A percentile compares a stretch with the other conserved stretches of the same genome.
phyloP scores from a whole-genome alignment of 1,140 invertebrate species.

The Oscheius sp. region DNA sequence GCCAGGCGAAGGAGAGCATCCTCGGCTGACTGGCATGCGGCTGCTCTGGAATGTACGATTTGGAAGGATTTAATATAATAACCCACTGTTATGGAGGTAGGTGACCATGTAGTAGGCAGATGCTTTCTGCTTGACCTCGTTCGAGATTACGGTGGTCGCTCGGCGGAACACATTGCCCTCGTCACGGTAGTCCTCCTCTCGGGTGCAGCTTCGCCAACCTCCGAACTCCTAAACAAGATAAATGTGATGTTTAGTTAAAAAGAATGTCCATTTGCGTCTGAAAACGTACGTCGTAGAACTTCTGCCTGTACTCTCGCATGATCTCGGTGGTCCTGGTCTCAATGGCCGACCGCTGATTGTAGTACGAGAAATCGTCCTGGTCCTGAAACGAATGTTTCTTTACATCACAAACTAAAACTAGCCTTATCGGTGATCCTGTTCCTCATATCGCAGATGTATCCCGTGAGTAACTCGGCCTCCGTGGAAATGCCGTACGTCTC shows the following conservation, averaged over 20 bases:
- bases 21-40: background rate
- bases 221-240: too few species aligned
- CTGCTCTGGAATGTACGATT: background rate
- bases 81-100: background rate
- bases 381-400: background rate
- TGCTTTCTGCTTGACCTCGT: background rate
- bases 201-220: background rate
- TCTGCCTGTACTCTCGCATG: background rate
- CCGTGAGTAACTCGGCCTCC: conserved; percentile 32
- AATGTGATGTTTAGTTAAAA: too few species aligned
- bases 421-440: conserved; percentile 11
- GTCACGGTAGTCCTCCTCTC: background rate
- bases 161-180: conserved; percentile 7
- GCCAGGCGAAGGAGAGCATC: conserved; percentile 8
- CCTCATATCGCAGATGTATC: conserved; percentile 11
- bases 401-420: background rate
- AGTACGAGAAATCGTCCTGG: conserved; percentile 6
- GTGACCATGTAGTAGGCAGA: conserved; percentile 1
- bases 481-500: conserved; percentile 28
- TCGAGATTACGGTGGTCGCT: background rate
- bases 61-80: background rate
- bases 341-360: background rate
- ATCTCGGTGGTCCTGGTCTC: background rate
- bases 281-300: conserved; percentile 15
- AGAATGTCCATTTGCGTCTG: background rate